Evolutionary conservation across 2,888 invertebrate genomes (phyloP).

Genomic region (Microctonus aethiopoides): DNA sequence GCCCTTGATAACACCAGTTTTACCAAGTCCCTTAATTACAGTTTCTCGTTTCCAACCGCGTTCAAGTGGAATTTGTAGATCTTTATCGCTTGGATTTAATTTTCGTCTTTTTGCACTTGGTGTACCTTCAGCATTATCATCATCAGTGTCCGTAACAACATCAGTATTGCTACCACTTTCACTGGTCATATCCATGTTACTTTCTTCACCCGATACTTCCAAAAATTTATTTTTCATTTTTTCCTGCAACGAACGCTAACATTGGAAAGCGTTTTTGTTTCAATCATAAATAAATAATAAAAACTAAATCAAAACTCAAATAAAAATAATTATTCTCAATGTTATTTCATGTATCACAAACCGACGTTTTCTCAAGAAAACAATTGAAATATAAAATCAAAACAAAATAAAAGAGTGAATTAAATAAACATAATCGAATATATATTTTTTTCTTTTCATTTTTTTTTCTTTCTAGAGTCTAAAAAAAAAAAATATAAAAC

Average conservation of each 20-base stretch:
- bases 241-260: conserved; percentile 64
- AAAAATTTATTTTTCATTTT: conserved; percentile 65
- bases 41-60: conserved; percentile 94
- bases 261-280: conserved; percentile 41
- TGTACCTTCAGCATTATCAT: conserved; percentile 63
- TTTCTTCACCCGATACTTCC: conserved; percentile 65
- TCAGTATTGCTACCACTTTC: conserved; percentile 66
- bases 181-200: conserved; percentile 66
- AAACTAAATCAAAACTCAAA: conserved; percentile 33
- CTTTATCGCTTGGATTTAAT: conserved; percentile 62
- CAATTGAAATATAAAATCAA: conserved; percentile 7
- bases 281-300: conserved; percentile 50
- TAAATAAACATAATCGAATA: no score
- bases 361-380: conserved; percentile 6
- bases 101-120: conserved; percentile 63
- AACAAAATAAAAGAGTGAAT: conserved; percentile 1
- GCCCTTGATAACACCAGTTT: conserved; percentile 89
- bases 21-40: conserved; percentile 86
- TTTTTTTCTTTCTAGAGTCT: not conserved
- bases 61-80: conserved; percentile 62
- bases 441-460: no score
- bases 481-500: conserved; percentile 28
- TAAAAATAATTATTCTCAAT: not conserved
- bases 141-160: conserved; percentile 63
- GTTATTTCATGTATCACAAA: not conserved